Conservation (phyloP, 2,888 invertebrate species). For the Apodemia hepburni region DNA sequence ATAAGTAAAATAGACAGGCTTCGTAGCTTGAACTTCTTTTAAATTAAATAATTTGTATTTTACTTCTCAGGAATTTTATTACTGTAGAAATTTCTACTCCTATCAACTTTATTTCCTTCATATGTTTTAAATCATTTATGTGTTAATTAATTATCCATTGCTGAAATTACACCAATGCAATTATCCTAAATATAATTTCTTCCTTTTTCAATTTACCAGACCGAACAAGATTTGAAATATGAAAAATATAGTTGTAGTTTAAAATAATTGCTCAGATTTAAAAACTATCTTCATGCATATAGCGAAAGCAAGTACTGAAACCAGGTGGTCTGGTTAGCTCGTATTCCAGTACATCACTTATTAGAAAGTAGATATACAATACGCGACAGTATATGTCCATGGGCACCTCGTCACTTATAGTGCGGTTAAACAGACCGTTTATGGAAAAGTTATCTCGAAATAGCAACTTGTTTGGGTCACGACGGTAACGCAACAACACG, state of each 20-base stretch:
- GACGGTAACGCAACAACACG: conserved; percentile 64
- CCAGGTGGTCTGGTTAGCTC: conserved; percentile 13
- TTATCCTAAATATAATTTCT: too few species aligned
- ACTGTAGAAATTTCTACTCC: too few species aligned
- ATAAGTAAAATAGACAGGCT: too few species aligned
- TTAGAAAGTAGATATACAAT: conserved; percentile 49
- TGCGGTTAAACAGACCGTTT: conserved; percentile 54
- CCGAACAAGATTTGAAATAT: not conserved
- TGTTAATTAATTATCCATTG: too few species aligned
- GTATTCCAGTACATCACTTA: conserved; percentile 40
- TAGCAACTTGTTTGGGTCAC: conserved; percentile 75
- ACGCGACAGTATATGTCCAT: conserved; percentile 38
- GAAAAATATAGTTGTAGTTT: too few species aligned
- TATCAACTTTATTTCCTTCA: too few species aligned
- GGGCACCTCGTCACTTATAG: conserved; percentile 43
- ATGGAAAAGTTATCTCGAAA: conserved; percentile 75
- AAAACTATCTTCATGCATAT: not conserved
- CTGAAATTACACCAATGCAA: too few species aligned
- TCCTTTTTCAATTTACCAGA: not conserved
- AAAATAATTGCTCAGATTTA: not conserved
- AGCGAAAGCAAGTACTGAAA: not conserved
- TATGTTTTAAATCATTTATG: too few species aligned
- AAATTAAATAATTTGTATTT: too few species aligned
- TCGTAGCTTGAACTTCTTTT: too few species aligned
- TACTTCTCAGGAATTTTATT: too few species aligned